phyloP scores from a whole-genome alignment of 2,113 vertebrate genomes.

The Microcebus griseorufus region DNA sequence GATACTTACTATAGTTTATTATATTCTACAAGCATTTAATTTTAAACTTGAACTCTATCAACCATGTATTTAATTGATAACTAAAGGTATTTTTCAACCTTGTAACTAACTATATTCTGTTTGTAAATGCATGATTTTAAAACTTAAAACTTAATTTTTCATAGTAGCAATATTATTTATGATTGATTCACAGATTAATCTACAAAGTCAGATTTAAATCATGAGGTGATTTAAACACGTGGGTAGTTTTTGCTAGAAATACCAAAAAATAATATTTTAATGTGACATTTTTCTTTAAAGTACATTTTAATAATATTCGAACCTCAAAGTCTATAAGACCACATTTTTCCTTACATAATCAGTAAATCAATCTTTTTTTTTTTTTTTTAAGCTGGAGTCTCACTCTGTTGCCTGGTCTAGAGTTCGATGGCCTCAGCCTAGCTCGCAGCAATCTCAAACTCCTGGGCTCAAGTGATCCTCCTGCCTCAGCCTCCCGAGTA shows the following conservation, averaged over 20 bases:
- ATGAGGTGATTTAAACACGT: not conserved
- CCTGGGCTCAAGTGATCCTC: too few species aligned
- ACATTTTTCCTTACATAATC: not conserved
- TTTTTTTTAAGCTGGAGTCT: too few species aligned
- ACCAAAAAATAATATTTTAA: not conserved
- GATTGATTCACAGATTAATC: not conserved
- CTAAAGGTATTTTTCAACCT: not conserved
- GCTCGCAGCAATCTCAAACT: too few species aligned
- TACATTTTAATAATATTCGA: not conserved
- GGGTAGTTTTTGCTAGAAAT: not conserved
- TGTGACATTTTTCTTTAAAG: not conserved
- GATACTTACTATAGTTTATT: constrained; percentile 50
- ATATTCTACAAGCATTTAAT: constrained; percentile 35
- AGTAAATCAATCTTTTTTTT: not conserved
- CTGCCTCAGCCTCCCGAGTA: too few species aligned
- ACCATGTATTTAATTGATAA: constrained; percentile 49
- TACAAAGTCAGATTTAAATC: not conserved
- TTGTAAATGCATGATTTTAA: constrained; percentile 7
- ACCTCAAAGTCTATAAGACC: not conserved
- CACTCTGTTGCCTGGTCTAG: too few species aligned
- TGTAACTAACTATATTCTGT: not conserved
- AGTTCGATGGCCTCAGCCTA: too few species aligned
- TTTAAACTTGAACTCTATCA: constrained; percentile 47
- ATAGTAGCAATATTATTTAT: not conserved
- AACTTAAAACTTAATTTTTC: not conserved